phyloP scores from a whole-genome alignment of 2,113 vertebrate species.

The Onychostoma macrolepis region DNA sequence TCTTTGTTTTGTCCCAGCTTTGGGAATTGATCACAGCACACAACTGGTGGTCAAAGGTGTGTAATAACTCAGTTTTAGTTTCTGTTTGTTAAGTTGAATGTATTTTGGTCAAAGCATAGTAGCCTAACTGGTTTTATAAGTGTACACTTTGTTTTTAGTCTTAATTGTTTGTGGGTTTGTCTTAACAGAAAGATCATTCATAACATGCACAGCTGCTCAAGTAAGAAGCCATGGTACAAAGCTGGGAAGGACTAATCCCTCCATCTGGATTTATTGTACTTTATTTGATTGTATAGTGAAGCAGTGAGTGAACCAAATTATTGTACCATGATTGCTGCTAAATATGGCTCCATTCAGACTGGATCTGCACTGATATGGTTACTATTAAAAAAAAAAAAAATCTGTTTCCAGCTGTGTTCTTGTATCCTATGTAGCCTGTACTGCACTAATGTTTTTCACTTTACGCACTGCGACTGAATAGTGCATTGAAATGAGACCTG shows the following conservation, averaged over 20 bases:
- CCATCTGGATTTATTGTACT: neutral
- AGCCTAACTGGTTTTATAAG: neutral
- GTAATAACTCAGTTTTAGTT: neutral
- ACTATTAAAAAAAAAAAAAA: too few relatives aligned
- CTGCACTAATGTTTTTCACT: too few relatives aligned
- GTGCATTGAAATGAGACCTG: too few relatives aligned
- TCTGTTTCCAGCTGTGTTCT: too few relatives aligned
- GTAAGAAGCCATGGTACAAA: neutral
- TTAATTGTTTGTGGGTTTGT: neutral
- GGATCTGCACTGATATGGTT: too few relatives aligned
- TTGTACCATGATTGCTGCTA: too few relatives aligned
- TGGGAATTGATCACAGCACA: neutral
- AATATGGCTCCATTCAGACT: too few relatives aligned
- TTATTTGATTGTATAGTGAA: neutral
- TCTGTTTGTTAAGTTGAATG: neutral
- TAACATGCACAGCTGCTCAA: neutral
- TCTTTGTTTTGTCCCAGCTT: neutral
- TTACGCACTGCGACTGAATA: too few relatives aligned
- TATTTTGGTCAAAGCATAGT: neutral
- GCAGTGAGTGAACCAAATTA: neutral
- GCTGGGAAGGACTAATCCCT: neutral
- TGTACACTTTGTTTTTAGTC: too few relatives aligned
- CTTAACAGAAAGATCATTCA: neutral
- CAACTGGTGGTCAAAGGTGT: constrained; percentile 31
- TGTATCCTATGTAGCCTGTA: too few relatives aligned